These are phyloP conservation scores for Mayetiola destructor DNA, from an alignment of 2,888 invertebrate genomes.

Conservation along the genomic window DNA sequence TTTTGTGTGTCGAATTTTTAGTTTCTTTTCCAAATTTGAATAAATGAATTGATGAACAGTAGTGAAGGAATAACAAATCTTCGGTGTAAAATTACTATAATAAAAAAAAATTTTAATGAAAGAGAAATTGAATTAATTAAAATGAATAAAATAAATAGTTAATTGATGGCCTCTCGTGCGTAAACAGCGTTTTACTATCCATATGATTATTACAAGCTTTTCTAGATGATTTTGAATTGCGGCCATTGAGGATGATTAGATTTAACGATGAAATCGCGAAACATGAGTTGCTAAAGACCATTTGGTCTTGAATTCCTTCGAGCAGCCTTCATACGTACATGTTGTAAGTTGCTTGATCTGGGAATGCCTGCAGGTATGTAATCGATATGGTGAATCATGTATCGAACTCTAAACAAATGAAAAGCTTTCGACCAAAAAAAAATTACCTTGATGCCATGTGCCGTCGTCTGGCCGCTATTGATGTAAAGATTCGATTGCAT, in stretches of 20 bases:
- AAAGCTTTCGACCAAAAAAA: slow-evolving; percentile 21
- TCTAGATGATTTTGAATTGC: neutral
- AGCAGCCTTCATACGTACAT: slow-evolving; percentile 29
- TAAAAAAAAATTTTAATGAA: no score
- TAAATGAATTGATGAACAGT: no score
- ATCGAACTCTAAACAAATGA: neutral
- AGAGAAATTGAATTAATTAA: neutral
- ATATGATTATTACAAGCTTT: neutral
- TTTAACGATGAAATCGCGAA: slow-evolving; percentile 30
- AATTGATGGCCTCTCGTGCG: neutral
- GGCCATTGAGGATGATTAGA: neutral
- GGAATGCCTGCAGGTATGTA: neutral
- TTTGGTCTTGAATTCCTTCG: slow-evolving; percentile 33
- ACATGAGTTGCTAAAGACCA: slow-evolving; percentile 35
- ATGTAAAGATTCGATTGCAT: slow-evolving; percentile 30
- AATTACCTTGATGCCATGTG: slow-evolving; percentile 33
- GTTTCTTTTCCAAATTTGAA: no score
- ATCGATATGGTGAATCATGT: neutral
- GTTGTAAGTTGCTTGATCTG: slow-evolving; percentile 21
- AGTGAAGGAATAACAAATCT: no score
- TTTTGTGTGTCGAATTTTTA: no score
- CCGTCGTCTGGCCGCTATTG: slow-evolving; percentile 29
- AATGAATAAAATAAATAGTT: slow-evolving; percentile 5
- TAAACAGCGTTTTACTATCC: neutral
- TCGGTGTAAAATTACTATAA: no score